Conservation (phyloP, 2,888 invertebrate genomes). For the Drepana falcataria region DNA sequence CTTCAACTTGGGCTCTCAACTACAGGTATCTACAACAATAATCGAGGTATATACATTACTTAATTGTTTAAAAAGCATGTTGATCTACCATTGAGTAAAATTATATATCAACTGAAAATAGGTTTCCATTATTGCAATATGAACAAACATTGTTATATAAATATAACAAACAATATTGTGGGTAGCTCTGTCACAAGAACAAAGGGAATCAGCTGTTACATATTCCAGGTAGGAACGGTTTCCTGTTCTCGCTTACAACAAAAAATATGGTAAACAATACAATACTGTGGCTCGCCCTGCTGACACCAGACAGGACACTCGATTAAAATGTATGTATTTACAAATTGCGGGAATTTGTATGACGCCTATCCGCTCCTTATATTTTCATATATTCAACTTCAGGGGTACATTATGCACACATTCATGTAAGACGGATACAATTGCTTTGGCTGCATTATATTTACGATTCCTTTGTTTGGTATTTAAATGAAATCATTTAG, state of each 20-base stretch:
- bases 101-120: no score
- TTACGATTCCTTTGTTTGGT: no score
- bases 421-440: no score
- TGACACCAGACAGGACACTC: slow-evolving; percentile 7
- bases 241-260: slow-evolving; percentile 4
- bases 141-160: not conserved
- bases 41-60: no score
- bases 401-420: no score
- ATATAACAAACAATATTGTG: not conserved
- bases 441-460: no score
- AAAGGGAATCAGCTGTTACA: slow-evolving; percentile 18
- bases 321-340: not conserved
- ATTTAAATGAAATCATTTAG: no score
- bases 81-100: no score
- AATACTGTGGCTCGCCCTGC: slow-evolving; percentile 1
- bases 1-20: no score
- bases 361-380: not conserved
- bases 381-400: not conserved
- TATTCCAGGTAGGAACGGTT: slow-evolving; percentile 19
- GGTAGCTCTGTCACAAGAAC: not conserved
- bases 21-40: no score
- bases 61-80: no score
- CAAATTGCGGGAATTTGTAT: not conserved
- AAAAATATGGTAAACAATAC: slow-evolving; percentile 2
- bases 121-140: no score